Conservation (phyloP, 1,140 invertebrate genomes). For the Dendrolimus kikuchii region DNA sequence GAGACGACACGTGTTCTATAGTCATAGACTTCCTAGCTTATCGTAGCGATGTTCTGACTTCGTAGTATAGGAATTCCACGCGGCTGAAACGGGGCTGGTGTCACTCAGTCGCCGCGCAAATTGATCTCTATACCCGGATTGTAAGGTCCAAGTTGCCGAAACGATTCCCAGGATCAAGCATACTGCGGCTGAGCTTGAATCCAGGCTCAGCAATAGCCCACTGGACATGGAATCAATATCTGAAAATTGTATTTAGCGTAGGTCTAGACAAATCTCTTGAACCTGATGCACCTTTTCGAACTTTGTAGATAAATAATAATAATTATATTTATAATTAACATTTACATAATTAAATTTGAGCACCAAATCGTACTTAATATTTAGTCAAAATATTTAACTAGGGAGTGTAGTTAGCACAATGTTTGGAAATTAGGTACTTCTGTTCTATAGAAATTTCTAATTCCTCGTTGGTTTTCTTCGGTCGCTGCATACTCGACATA, state of each 20-base stretch:
- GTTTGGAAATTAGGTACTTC: conserved; percentile 44
- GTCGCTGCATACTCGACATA: conserved; percentile 24
- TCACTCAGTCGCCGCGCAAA: not conserved
- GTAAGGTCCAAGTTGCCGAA: not conserved
- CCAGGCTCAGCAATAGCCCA: conserved; percentile 1
- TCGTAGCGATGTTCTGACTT: conserved; percentile 17
- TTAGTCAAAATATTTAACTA: conserved; percentile 66
- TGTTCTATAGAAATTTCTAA: conserved; percentile 34
- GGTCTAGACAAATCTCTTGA: conserved; percentile 34
- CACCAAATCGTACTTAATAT: conserved; percentile 71
- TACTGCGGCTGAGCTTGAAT: not conserved
- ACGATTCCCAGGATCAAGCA: not conserved
- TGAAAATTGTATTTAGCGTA: conserved; percentile 19
- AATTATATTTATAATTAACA: conserved; percentile 58
- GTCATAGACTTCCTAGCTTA: conserved; percentile 26
- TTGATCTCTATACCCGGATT: not conserved
- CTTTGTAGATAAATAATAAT: conserved; percentile 65
- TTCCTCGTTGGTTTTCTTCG: conserved; percentile 31
- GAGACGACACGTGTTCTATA: conserved; percentile 45
- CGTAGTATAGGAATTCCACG: conserved; percentile 8
- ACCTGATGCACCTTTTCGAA: conserved; percentile 49
- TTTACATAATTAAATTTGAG: conserved; percentile 68
- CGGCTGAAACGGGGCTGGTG: not conserved
- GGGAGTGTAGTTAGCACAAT: conserved; percentile 67
- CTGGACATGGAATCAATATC: not conserved